Conservation (phyloP, 53 echinoderm and acorn worm species). For the Astropecten irregularis region DNA sequence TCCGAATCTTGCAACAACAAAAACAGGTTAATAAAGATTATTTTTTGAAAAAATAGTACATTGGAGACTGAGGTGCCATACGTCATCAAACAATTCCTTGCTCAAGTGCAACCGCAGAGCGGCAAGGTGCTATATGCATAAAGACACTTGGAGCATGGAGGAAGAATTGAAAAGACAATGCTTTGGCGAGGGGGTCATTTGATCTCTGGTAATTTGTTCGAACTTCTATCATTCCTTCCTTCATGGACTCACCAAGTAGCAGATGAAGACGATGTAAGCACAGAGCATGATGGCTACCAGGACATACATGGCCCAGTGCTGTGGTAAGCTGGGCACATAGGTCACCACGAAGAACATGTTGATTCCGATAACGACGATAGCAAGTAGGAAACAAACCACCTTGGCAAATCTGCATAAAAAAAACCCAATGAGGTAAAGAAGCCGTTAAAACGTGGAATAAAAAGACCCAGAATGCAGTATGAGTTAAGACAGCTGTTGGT, state of each 20-base stretch:
- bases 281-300: constrained; percentile 63
- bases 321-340: constrained; percentile 69
- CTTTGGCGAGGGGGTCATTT: no score
- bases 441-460: no score
- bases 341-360: constrained; percentile 86
- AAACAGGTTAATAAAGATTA: no score
- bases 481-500: neutral
- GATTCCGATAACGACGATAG: constrained; percentile 78
- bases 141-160: neutral
- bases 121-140: neutral
- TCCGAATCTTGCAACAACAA: no score
- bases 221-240: neutral
- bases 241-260: constrained; percentile 78
- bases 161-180: no score
- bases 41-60: neutral
- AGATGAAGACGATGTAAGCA: constrained; percentile 73
- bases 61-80: no score
- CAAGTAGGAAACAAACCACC: constrained; percentile 59
- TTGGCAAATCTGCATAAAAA: constrained; percentile 69
- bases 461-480: no score
- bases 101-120: neutral
- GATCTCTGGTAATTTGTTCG: neutral
- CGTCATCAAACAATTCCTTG: no score
- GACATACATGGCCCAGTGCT: constrained; percentile 81
- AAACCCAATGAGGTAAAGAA: no score